Percentiles rank a stretch among this genome's conserved stretches.
Evolutionary conservation across 1,140 invertebrate genomes (phyloP).

Genomic region (Drosophila kohkoa): DNA sequence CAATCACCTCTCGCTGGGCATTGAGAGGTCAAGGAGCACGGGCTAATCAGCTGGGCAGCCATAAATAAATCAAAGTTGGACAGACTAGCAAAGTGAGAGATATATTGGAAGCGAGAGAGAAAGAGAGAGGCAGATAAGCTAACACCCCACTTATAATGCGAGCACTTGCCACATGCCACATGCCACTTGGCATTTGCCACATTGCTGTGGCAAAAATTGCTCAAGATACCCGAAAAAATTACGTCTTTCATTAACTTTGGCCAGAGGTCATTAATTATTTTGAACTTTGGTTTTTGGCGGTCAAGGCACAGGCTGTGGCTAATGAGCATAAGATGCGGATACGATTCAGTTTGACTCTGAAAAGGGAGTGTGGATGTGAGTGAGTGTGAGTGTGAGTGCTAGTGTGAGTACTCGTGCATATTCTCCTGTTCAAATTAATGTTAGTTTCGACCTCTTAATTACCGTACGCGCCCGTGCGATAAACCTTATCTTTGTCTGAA

Average conservation of each 20-base stretch:
- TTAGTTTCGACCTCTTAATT: slow-evolving; percentile 76
- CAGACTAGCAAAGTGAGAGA: neutral
- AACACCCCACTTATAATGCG: slow-evolving; percentile 57
- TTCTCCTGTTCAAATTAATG: slow-evolving; percentile 65
- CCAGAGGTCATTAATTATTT: slow-evolving; percentile 81
- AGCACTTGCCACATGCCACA: slow-evolving; percentile 14
- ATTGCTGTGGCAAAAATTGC: slow-evolving; percentile 15
- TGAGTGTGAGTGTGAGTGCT: slow-evolving; percentile 5
- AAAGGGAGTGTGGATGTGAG: slow-evolving; percentile 12
- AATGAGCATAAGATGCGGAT: slow-evolving; percentile 80
- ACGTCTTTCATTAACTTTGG: slow-evolving; percentile 82
- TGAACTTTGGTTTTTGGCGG: slow-evolving; percentile 73
- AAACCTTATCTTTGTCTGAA: slow-evolving; percentile 71
- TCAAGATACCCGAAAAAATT: slow-evolving; percentile 56
- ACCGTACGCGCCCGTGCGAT: slow-evolving; percentile 78
- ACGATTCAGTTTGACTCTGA: slow-evolving; percentile 7
- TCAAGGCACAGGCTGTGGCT: slow-evolving; percentile 79
- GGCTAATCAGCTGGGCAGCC: slow-evolving; percentile 71
- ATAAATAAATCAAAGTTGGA: slow-evolving; percentile 77
- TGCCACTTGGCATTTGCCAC: slow-evolving; percentile 11
- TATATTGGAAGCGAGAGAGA: too few species aligned
- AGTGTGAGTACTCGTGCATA: slow-evolving; percentile 39
- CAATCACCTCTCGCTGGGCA: slow-evolving; percentile 53
- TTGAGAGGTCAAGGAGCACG: slow-evolving; percentile 58
- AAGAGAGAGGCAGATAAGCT: neutral